phyloP scores from a whole-genome alignment of 2,888 invertebrate species.

The Neria commutata region DNA sequence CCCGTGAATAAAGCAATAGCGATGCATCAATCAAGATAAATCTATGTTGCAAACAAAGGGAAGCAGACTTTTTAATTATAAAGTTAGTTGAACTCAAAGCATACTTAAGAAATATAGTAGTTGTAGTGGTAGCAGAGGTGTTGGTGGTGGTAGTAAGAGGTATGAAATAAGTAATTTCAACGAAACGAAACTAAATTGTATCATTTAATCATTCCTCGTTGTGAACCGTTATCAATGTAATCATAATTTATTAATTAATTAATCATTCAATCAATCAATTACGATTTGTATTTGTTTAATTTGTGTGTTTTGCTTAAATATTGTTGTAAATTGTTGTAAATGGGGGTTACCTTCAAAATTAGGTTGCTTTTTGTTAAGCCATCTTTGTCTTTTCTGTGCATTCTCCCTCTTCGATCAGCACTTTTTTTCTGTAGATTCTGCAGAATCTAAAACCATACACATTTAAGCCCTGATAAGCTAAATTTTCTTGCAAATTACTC shows the following conservation, averaged over 20 bases:
- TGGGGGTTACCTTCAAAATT: conserved; percentile 90
- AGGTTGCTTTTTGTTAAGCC: conserved; percentile 96
- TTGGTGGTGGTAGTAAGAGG: not conserved
- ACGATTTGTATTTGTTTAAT: conserved; percentile 34
- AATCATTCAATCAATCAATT: conserved; percentile 34
- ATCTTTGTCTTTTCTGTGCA: conserved; percentile 94
- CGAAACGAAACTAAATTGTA: conserved; percentile 45
- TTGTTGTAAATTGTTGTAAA: conserved; percentile 17
- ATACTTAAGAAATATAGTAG: conserved; percentile 24
- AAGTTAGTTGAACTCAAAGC: conserved; percentile 16
- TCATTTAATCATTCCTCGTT: conserved; percentile 41
- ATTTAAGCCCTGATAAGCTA: conserved; percentile 61
- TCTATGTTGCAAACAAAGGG: too few species aligned
- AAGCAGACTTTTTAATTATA: too few species aligned
- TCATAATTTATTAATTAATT: conserved; percentile 24
- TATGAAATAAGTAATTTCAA: conserved; percentile 13
- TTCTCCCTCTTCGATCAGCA: conserved; percentile 96
- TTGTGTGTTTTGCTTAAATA: conserved; percentile 35
- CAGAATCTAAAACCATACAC: conserved; percentile 88
- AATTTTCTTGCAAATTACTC: conserved; percentile 29
- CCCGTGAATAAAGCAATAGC: too few species aligned
- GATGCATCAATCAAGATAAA: too few species aligned
- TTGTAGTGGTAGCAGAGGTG: conserved; percentile 34
- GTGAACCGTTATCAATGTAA: conserved; percentile 33
- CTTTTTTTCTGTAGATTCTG: conserved; percentile 99